phyloP scores from a whole-genome alignment of 2,113 vertebrate species.

The Eudorcas thomsonii region DNA sequence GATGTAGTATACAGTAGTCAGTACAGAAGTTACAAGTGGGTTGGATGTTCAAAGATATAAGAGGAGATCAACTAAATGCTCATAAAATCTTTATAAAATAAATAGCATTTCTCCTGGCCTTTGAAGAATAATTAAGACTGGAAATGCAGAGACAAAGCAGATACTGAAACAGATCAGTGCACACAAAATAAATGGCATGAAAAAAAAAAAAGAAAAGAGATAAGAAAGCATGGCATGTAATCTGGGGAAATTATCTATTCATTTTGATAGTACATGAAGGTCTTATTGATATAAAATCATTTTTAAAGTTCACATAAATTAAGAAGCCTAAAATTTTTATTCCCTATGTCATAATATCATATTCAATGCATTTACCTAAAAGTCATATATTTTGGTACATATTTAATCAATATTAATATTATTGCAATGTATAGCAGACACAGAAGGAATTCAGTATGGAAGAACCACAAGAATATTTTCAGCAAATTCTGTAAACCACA shows the following conservation, averaged over 20 bases:
- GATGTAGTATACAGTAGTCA: neutral
- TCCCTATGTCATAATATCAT: neutral
- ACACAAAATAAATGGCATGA: neutral
- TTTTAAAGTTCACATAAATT: neutral
- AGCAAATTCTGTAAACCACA: neutral
- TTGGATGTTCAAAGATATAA: neutral
- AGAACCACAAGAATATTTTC: neutral
- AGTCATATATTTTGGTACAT: neutral
- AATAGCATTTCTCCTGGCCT: neutral
- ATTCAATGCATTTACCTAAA: neutral
- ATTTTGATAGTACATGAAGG: neutral
- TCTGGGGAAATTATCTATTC: neutral
- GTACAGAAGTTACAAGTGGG: neutral
- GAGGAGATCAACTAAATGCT: neutral
- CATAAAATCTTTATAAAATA: neutral
- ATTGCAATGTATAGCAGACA: neutral
- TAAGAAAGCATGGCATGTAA: neutral
- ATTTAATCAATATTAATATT: neutral
- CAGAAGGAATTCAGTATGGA: neutral
- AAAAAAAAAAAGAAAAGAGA: neutral
- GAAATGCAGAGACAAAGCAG: neutral
- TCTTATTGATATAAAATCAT: neutral
- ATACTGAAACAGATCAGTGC: neutral
- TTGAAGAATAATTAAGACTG: neutral
- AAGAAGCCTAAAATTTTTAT: neutral